These are phyloP conservation scores for Lepidocolaptes lacrymiger DNA, from an alignment of 2,797 vertebrate species.

Conservation along the genomic window DNA sequence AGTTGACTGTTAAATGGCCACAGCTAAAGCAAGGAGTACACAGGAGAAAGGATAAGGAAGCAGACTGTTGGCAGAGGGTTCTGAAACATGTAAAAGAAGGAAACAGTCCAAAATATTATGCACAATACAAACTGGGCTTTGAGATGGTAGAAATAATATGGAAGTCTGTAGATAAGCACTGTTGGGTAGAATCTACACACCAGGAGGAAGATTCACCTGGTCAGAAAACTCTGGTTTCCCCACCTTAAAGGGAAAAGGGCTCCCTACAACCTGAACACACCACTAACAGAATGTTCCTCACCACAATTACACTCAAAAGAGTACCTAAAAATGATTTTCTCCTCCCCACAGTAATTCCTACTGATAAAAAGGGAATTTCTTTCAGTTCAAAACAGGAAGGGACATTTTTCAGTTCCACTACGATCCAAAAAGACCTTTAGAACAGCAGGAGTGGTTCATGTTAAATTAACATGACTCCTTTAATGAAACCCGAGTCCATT, in stretches of 20 bases:
- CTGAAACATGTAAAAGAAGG: not conserved
- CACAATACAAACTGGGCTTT: not conserved
- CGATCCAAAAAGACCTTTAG: not conserved
- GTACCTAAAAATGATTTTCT: not conserved
- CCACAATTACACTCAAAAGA: not conserved
- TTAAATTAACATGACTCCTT: not conserved
- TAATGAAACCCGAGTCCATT: not conserved
- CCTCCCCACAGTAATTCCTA: accelerated
- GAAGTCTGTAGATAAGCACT: not conserved
- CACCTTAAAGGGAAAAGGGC: not conserved
- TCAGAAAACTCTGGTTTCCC: not conserved
- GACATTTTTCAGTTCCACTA: not conserved
- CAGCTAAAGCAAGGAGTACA: not conserved
- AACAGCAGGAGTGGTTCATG: not conserved
- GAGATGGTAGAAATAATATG: not conserved
- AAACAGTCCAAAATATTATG: not conserved
- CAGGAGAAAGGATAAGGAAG: not conserved
- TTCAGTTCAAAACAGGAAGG: not conserved
- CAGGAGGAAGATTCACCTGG: not conserved
- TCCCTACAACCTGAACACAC: not conserved
- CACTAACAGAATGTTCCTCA: not conserved
- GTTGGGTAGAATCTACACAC: not conserved
- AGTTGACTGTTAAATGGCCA: not conserved
- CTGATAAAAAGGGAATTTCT: not conserved
- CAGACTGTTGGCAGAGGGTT: not conserved